Base-by-base conservation (phyloP, 2,888 invertebrate genomes). In the Cecidostiba fungosa region DNA sequence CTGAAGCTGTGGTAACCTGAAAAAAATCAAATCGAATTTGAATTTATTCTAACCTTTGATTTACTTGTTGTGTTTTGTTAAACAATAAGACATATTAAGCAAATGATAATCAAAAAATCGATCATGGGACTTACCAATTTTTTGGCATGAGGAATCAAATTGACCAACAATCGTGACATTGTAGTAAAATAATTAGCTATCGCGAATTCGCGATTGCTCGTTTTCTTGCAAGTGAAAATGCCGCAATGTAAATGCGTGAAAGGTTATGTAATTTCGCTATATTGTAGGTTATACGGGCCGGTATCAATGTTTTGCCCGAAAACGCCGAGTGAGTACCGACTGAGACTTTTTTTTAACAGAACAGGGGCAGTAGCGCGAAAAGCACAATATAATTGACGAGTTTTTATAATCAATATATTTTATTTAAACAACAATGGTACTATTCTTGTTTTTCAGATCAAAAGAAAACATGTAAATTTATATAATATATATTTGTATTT, bases 141-240 rank as follows among this genome's bases (percentile, higher is more conserved):
- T 78, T 87, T 89, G 43, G 88, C 87, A 80, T 89, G 90, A 43
- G 91, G 89, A 77, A 88, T 89, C 26, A 92, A 77, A 87, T 88
- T 90, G 54, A 86, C 82, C 19, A 92, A 84, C 39, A 91, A 88
- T 87, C 92, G 91, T 82, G 92, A 90, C 92, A 92, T 91, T 77
- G 47, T 69, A 50, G n/a, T 82, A 79, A 73, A 86, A 81, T 73
- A 81, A 81, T 69, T 81, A 59, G 19, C 76, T 39, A 81, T 77
- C 59, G 29, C 77, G 69, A 80, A 29, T 72, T n/a, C 74, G 43
- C 77, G 14, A 36, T 77, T 72, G 62, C 4, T 23, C n/a, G 32
- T 72, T 72, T 72, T 72, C 72, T 10, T 10, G n/a, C 43, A 36
- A 77, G 43, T n/a, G 77, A 77, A 72, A 69, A 23, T 54, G 16